phyloP scores from a whole-genome alignment of 2,888 invertebrate genomes.

The Reticulitermes lucifugus region DNA sequence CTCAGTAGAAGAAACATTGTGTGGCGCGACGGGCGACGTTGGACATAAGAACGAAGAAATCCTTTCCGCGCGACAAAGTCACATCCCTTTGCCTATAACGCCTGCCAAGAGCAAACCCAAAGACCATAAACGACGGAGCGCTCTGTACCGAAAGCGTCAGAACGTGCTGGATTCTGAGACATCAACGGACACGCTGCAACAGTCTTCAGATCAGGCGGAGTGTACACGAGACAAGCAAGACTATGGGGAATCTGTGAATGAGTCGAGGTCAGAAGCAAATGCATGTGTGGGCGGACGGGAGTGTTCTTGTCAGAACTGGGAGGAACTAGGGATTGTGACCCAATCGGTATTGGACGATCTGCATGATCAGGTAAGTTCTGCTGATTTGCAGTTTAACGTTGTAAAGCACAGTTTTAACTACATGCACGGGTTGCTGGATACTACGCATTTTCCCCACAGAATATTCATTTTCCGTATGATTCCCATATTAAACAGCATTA shows the following conservation, averaged over 20 bases:
- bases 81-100: constrained; percentile 49
- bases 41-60: neutral
- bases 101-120: constrained; percentile 46
- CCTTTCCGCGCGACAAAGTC: constrained; percentile 33
- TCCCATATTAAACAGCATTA: no score
- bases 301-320: constrained; percentile 65
- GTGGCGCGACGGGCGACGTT: neutral
- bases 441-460: no score
- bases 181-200: neutral
- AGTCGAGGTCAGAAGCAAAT: neutral
- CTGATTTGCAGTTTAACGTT: no score
- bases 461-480: no score
- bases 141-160: constrained; percentile 29
- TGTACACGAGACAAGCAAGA: constrained; percentile 56
- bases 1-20: neutral
- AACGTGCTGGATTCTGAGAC: constrained; percentile 29
- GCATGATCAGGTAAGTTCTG: constrained; percentile 70
- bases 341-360: constrained; percentile 73
- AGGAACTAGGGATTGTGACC: constrained; percentile 72
- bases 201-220: constrained; percentile 54
- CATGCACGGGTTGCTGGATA: no score
- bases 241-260: constrained; percentile 56
- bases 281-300: constrained; percentile 14
- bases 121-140: constrained; percentile 35
- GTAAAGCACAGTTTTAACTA: no score